These are phyloP conservation scores for Diploptera punctata DNA, from an alignment of 2,888 invertebrate species.

Conservation along the genomic window DNA sequence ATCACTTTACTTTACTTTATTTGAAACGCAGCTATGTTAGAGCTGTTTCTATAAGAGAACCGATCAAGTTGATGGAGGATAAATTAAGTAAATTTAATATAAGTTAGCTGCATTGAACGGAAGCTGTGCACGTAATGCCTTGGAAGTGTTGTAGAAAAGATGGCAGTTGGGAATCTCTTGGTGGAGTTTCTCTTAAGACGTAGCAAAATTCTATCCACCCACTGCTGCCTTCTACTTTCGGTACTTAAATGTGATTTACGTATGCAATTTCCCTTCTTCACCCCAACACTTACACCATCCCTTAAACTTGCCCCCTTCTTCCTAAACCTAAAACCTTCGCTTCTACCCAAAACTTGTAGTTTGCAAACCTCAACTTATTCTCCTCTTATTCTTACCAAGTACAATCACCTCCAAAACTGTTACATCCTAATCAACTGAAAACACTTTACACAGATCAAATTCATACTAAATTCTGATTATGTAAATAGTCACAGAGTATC, in stretches of 20 bases:
- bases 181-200: not conserved
- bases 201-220: not conserved
- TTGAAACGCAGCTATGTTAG: too few species aligned
- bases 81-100: too few species aligned
- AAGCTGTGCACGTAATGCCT: too few species aligned
- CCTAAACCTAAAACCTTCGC: slow-evolving; percentile 33
- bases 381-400: not conserved
- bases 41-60: too few species aligned
- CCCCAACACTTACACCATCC: slow-evolving; percentile 28
- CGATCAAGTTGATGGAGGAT: too few species aligned
- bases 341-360: slow-evolving; percentile 38
- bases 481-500: too few species aligned
- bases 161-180: not conserved
- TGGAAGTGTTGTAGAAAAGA: not conserved
- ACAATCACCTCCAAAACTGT: slow-evolving; percentile 2
- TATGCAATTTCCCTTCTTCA: slow-evolving; percentile 49
- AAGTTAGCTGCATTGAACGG: too few species aligned
- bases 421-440: too few species aligned
- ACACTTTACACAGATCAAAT: too few species aligned
- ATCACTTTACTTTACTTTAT: too few species aligned
- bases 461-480: too few species aligned
- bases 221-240: slow-evolving; percentile 27
- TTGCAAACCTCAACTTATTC: slow-evolving; percentile 39
- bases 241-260: slow-evolving; percentile 48
- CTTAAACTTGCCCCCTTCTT: slow-evolving; percentile 31